A percentile compares a stretch with the other conserved stretches of the same genome.
These are phyloP conservation scores for Eumeta japonica DNA, from an alignment of 1,140 invertebrate genomes.

Conservation along the genomic window DNA sequence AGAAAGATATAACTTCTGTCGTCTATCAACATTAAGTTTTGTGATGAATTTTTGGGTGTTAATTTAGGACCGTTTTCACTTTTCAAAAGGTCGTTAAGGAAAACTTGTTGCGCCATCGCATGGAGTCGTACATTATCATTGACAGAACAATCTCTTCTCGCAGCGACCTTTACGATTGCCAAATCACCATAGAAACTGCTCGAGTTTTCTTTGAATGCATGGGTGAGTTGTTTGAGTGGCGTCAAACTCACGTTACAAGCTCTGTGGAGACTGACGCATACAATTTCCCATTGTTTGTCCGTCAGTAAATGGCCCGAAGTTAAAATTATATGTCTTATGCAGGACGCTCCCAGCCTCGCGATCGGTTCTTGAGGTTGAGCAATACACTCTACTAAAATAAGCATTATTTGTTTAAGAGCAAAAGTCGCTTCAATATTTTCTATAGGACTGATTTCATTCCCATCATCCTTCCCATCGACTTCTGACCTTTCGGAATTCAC, in stretches of 20 bases:
- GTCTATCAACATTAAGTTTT: slow-evolving; percentile 59
- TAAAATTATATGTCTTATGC: slow-evolving; percentile 83
- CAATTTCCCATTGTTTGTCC: slow-evolving; percentile 80
- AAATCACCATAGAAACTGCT: slow-evolving; percentile 92
- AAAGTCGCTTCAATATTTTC: slow-evolving; percentile 67
- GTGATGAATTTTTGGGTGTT: slow-evolving; percentile 35
- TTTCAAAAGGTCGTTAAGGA: slow-evolving; percentile 60
- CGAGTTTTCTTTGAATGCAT: slow-evolving; percentile 84
- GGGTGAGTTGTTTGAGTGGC: slow-evolving; percentile 80
- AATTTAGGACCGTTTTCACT: slow-evolving; percentile 35
- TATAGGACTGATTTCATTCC: slow-evolving; percentile 43
- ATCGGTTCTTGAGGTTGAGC: slow-evolving; percentile 84
- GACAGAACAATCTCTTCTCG: slow-evolving; percentile 77
- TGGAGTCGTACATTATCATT: slow-evolving; percentile 79
- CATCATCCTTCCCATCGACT: slow-evolving; percentile 26
- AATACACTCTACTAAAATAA: slow-evolving; percentile 89
- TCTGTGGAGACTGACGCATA: slow-evolving; percentile 74
- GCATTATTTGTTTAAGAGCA: slow-evolving; percentile 81
- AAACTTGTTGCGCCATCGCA: slow-evolving; percentile 83
- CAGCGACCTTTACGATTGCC: slow-evolving; percentile 90
- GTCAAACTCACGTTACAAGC: slow-evolving; percentile 81
- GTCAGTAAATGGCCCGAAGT: slow-evolving; percentile 79
- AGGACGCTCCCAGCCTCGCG: slow-evolving; percentile 87
- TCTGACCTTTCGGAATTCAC: slow-evolving; percentile 38
- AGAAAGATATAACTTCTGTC: slow-evolving; percentile 88